Evolutionary conservation across 2,888 invertebrate species (phyloP).

Genomic region (Protonemura montana): DNA sequence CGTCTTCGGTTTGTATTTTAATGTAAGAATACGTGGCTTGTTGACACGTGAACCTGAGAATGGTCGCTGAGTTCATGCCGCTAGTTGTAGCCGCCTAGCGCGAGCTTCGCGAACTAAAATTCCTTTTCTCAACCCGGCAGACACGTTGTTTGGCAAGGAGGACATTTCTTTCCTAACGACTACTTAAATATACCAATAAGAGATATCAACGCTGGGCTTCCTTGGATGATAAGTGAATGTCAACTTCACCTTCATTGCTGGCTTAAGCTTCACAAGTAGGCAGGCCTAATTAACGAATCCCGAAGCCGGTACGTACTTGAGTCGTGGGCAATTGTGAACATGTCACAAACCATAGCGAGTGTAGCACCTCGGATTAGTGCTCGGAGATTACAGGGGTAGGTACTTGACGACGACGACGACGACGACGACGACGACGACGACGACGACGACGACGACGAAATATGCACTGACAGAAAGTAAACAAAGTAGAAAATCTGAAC

Average conservation of each 20-base stretch:
- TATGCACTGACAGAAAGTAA: conserved; percentile 29
- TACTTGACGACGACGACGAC: neutral
- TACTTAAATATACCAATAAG: conserved; percentile 21
- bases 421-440: too few relatives aligned
- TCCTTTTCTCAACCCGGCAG: neutral
- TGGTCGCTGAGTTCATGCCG: neutral
- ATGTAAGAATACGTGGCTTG: neutral
- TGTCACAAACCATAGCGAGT: neutral
- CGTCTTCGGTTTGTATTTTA: neutral
- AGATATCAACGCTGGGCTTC: conserved; percentile 47
- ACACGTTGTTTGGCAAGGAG: neutral
- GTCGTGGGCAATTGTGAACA: conserved; percentile 23
- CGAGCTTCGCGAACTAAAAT: neutral
- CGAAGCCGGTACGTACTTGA: neutral
- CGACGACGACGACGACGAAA: conserved; percentile 24
- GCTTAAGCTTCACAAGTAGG: neutral
- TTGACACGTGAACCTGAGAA: neutral
- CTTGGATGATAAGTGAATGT: conserved; percentile 15
- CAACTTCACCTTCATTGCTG: neutral
- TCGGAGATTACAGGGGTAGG: conserved; percentile 50
- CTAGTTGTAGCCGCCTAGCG: neutral
- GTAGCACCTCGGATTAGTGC: conserved; percentile 38
- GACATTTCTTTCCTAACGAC: neutral
- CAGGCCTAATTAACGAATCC: conserved; percentile 4
- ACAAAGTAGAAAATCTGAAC: neutral